These are phyloP conservation scores for Gastrophysa polygoni DNA, from an alignment of 2,888 invertebrate species.

Conservation along the genomic window DNA sequence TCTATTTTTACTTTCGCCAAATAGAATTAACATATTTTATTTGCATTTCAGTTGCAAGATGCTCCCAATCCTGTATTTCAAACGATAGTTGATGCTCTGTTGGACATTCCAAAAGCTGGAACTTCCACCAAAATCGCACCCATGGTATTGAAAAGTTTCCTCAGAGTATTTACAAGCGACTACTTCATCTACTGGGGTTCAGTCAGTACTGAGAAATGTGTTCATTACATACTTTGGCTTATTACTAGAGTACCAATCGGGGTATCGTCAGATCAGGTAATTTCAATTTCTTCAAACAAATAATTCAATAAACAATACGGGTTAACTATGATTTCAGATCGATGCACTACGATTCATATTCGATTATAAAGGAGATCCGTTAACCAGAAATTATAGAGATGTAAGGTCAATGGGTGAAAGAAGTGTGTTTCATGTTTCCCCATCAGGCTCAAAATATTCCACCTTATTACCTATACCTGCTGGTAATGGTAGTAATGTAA, in stretches of 20 bases:
- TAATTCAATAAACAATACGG: background rate
- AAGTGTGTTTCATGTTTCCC: slow-evolving; percentile 62
- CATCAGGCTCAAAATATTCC: slow-evolving; percentile 61
- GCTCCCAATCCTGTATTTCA: slow-evolving; percentile 57
- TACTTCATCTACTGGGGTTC: slow-evolving; percentile 71
- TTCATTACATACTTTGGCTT: slow-evolving; percentile 65
- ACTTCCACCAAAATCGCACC: slow-evolving; percentile 60
- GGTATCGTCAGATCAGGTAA: slow-evolving; percentile 66
- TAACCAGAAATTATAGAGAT: slow-evolving; percentile 62
- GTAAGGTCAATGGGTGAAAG: slow-evolving; percentile 58
- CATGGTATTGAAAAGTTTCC: slow-evolving; percentile 55
- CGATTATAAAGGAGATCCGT: slow-evolving; percentile 57
- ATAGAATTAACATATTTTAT: no score
- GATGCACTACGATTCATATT: slow-evolving; percentile 63
- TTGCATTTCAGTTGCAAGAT: slow-evolving; percentile 62
- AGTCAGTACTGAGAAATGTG: slow-evolving; percentile 58
- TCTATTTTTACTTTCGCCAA: no score
- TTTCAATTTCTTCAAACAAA: background rate
- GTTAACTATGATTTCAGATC: slow-evolving; percentile 58
- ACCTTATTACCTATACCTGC: slow-evolving; percentile 55
- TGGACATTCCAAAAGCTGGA: slow-evolving; percentile 61
- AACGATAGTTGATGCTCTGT: slow-evolving; percentile 60
- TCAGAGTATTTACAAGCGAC: slow-evolving; percentile 65
- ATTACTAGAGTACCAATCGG: slow-evolving; percentile 65
- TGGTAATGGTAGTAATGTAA: slow-evolving; percentile 17